phyloP scores from a whole-genome alignment of 2,113 vertebrate genomes.

The Zosterops pallidus region DNA sequence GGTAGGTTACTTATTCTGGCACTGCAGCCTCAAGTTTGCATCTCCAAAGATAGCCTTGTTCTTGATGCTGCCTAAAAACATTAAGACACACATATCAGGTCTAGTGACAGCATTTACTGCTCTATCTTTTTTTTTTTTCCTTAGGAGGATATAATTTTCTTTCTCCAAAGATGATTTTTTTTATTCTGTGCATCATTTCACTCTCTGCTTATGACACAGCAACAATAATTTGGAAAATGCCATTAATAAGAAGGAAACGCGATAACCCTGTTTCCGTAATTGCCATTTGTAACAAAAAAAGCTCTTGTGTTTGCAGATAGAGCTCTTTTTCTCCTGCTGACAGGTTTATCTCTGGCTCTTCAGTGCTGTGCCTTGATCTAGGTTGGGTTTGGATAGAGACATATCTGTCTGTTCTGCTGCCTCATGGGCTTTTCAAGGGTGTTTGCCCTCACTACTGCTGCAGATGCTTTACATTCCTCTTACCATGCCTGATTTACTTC shows the following conservation, averaged over 20 bases:
- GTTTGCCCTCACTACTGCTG: neutral
- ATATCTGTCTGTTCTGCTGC: fast-evolving
- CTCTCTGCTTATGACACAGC: neutral
- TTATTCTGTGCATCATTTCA: neutral
- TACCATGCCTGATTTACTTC: neutral
- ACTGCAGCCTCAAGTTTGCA: neutral
- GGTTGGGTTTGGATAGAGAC: neutral
- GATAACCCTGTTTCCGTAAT: neutral
- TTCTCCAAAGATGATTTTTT: neutral
- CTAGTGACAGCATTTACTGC: neutral
- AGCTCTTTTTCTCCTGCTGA: neutral
- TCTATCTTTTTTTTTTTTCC: neutral
- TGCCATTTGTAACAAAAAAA: neutral
- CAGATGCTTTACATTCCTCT: neutral
- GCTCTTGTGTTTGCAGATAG: neutral
- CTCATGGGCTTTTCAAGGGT: neutral
- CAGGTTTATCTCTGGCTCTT: neutral
- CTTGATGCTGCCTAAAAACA: neutral
- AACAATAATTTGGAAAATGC: neutral
- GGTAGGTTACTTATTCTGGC: neutral
- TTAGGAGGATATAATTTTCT: neutral
- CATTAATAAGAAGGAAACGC: neutral
- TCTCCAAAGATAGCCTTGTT: neutral
- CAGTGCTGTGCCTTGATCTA: neutral
- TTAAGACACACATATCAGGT: neutral